Conservation (phyloP, 2,888 invertebrate species). For the Yponomeuta plumbellus region DNA sequence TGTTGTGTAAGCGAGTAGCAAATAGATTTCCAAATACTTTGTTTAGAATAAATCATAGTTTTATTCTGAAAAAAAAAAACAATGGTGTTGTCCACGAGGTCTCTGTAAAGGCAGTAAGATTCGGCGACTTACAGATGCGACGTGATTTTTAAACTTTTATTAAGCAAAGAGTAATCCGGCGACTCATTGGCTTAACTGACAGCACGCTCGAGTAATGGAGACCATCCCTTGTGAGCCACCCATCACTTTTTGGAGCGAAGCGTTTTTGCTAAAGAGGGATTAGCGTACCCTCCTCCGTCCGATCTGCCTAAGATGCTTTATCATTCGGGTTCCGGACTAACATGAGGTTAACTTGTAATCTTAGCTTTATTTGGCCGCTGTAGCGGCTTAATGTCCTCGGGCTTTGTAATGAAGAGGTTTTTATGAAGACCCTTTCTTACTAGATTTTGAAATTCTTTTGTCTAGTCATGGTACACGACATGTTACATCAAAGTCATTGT, state of each 20-base stretch:
- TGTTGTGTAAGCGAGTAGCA: too few species aligned
- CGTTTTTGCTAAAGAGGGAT: slow-evolving; percentile 77
- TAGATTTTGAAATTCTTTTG: slow-evolving; percentile 36
- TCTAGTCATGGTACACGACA: neutral
- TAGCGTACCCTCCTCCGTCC: slow-evolving; percentile 70
- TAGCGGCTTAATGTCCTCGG: slow-evolving; percentile 64
- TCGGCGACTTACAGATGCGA: neutral
- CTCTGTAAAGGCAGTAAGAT: neutral
- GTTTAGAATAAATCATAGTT: too few species aligned
- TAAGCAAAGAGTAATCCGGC: slow-evolving; percentile 62
- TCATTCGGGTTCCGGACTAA: slow-evolving; percentile 73
- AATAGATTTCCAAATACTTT: too few species aligned
- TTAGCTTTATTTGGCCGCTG: slow-evolving; percentile 73
- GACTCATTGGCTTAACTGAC: slow-evolving; percentile 70
- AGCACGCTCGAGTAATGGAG: slow-evolving; percentile 72
- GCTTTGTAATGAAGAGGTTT: slow-evolving; percentile 64
- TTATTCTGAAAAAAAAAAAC: too few species aligned
- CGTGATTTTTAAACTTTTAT: slow-evolving; percentile 56
- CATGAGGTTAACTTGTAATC: slow-evolving; percentile 77
- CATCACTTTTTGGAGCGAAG: slow-evolving; percentile 75
- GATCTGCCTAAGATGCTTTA: slow-evolving; percentile 75
- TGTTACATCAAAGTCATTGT: neutral
- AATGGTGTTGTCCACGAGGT: too few species aligned
- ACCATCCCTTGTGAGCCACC: slow-evolving; percentile 69
- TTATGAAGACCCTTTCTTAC: slow-evolving; percentile 56